Conservation (phyloP, 2,113 vertebrate species). For the Engystomops pustulosus region DNA sequence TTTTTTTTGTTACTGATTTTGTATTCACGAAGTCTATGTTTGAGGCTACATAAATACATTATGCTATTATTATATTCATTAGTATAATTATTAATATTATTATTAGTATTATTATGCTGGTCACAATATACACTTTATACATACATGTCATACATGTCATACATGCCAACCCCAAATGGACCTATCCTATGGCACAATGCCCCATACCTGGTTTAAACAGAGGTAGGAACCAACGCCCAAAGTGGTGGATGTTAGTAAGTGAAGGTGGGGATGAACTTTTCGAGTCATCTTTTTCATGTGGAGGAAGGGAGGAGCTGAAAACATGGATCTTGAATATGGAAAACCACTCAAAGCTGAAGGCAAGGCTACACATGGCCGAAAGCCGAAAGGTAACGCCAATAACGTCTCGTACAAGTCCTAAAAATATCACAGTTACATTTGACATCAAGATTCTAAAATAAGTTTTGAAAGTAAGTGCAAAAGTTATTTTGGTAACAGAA, state of each 20-base stretch:
- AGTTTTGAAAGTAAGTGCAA: conserved; percentile 17
- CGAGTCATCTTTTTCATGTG: not conserved
- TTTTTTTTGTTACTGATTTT: no score
- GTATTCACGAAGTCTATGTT: no score
- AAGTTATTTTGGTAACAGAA: conserved; percentile 22
- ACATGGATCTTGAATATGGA: not conserved
- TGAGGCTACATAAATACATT: no score
- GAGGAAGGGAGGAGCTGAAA: not conserved
- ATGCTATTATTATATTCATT: no score
- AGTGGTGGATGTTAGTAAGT: no score
- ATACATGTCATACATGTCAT: no score
- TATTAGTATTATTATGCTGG: no score
- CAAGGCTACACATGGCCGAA: not conserved
- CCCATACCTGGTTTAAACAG: not conserved
- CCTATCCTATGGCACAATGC: not conserved
- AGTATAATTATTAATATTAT: no score
- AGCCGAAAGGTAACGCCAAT: conserved; percentile 21
- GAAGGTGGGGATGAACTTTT: not conserved
- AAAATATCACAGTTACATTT: conserved; percentile 9
- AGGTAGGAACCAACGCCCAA: not conserved
- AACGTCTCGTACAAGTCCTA: conserved; percentile 1
- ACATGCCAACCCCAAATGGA: not conserved
- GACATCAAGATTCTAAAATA: conserved; percentile 31
- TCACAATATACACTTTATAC: no score
- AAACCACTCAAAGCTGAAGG: not conserved